A percentile compares a stretch with the other conserved stretches of the same genome.
Conservation (phyloP, 2,797 vertebrate species). For the Tragelaphus oryx region DNA sequence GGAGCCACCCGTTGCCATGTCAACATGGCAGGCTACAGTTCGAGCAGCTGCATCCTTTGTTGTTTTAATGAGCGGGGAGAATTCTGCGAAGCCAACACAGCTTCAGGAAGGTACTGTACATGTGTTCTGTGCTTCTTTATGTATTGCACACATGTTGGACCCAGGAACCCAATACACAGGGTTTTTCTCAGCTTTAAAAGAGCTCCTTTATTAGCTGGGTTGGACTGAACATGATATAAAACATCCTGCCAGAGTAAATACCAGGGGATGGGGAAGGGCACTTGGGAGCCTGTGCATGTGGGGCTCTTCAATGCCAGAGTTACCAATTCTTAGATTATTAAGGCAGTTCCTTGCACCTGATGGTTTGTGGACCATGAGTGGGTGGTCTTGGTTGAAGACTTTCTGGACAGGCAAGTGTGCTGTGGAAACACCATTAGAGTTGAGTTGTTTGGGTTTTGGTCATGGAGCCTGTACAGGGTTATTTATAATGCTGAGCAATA, state of each 20-base stretch:
- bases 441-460: neutral
- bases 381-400: slow-evolving; percentile 51
- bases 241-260: slow-evolving; percentile 20
- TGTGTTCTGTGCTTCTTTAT: slow-evolving; percentile 66
- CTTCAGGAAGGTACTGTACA: slow-evolving; percentile 77
- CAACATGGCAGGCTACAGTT: slow-evolving; percentile 94
- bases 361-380: slow-evolving; percentile 11
- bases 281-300: neutral
- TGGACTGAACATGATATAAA: slow-evolving; percentile 47
- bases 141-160: slow-evolving; percentile 45
- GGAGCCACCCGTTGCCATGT: slow-evolving; percentile 97
- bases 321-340: neutral
- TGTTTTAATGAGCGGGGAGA: slow-evolving; percentile 97
- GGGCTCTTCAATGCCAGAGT: slow-evolving; percentile 21
- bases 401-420: slow-evolving; percentile 3
- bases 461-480: neutral
- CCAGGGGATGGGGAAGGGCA: neutral
- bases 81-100: slow-evolving; percentile 82
- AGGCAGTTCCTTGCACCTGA: slow-evolving; percentile 3
- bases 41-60: slow-evolving; percentile 87
- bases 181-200: slow-evolving; percentile 53
- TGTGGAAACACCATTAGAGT: neutral
- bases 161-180: slow-evolving; percentile 28
- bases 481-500: neutral
- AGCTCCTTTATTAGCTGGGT: slow-evolving; percentile 52